A percentile compares a stretch with the other conserved stretches of the same genome.
phyloP scores from a whole-genome alignment of 2,888 invertebrate species.

The Agonopterix alstromeriana region DNA sequence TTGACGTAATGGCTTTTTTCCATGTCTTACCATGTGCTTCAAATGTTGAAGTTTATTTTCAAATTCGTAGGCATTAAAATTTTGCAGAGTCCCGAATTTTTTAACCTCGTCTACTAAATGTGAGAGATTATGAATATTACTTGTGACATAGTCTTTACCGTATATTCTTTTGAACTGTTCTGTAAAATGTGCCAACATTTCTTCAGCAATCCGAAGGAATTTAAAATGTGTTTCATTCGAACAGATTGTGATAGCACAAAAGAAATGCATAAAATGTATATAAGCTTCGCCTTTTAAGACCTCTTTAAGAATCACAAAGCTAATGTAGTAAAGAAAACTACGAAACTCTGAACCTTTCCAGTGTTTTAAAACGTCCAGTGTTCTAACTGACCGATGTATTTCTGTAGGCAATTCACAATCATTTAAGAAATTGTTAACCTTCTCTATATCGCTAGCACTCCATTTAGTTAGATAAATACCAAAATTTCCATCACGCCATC shows the following conservation, averaged over 20 bases:
- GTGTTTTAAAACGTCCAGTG: slow-evolving; percentile 8
- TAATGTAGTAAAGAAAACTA: slow-evolving; percentile 12
- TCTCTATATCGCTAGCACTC: slow-evolving; percentile 7
- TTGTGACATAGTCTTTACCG: slow-evolving; percentile 9
- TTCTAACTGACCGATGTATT: slow-evolving; percentile 15
- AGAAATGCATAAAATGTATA: not conserved
- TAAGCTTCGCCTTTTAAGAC: not conserved
- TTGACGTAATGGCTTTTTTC: not conserved
- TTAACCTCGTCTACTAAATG: slow-evolving; percentile 6
- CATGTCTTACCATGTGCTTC: not conserved
- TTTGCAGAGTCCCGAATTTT: slow-evolving; percentile 3
- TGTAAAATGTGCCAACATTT: slow-evolving; percentile 13
- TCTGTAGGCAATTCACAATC: slow-evolving; percentile 9
- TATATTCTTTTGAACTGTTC: slow-evolving; percentile 8
- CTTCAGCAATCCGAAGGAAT: slow-evolving; percentile 9
- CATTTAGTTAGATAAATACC: slow-evolving; percentile 13
- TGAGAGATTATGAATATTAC: slow-evolving; percentile 12
- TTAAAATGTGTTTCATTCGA: slow-evolving; percentile 4
- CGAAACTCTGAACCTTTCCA: slow-evolving; percentile 15
- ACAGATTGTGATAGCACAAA: slow-evolving; percentile 2
- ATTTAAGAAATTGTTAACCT: slow-evolving; percentile 6
- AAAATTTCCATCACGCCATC: slow-evolving; percentile 19
- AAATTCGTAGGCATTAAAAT: slow-evolving; percentile 3
- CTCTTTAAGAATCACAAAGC: slow-evolving; percentile 3
- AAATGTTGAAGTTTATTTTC: slow-evolving; percentile 1